A percentile compares a stretch with the other conserved stretches of the same genome.
Conservation (phyloP, 2,797 vertebrate species). For the Danio aesculapii region DNA sequence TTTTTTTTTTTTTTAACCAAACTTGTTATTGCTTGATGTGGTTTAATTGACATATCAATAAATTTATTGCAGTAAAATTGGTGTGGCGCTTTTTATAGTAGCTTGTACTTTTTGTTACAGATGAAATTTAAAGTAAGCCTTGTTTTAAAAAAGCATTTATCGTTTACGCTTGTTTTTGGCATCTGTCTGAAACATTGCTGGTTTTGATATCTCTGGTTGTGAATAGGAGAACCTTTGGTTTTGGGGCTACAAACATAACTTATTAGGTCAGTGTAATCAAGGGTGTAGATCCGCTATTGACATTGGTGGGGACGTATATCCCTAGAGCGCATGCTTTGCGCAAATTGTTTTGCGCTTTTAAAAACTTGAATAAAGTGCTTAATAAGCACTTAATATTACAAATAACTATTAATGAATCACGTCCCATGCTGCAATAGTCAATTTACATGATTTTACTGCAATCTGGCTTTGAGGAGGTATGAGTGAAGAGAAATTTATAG, state of each 20-base stretch:
- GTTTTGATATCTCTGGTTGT: background rate
- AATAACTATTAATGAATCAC: too few relatives aligned
- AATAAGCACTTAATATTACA: too few relatives aligned
- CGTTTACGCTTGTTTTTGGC: background rate
- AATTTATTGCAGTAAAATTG: constrained; percentile 22
- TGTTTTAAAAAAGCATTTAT: background rate
- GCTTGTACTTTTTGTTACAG: background rate
- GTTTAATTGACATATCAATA: constrained; percentile 28
- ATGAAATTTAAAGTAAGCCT: background rate
- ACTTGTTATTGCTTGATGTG: constrained; percentile 5
- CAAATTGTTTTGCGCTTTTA: too few relatives aligned
- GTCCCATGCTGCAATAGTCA: too few relatives aligned
- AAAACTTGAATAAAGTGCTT: too few relatives aligned
- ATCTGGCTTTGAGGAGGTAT: too few relatives aligned
- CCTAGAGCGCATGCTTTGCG: too few relatives aligned
- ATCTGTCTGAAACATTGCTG: background rate
- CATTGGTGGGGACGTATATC: too few relatives aligned
- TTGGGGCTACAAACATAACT: background rate
- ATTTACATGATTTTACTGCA: too few relatives aligned
- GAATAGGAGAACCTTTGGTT: background rate
- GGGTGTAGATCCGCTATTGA: too few relatives aligned
- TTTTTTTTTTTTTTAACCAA: background rate
- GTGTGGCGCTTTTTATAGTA: background rate
- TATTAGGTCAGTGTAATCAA: background rate
- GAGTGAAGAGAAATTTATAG: too few relatives aligned